phyloP scores from a whole-genome alignment of 1,140 invertebrate species.

The Drosophila virilis region DNA sequence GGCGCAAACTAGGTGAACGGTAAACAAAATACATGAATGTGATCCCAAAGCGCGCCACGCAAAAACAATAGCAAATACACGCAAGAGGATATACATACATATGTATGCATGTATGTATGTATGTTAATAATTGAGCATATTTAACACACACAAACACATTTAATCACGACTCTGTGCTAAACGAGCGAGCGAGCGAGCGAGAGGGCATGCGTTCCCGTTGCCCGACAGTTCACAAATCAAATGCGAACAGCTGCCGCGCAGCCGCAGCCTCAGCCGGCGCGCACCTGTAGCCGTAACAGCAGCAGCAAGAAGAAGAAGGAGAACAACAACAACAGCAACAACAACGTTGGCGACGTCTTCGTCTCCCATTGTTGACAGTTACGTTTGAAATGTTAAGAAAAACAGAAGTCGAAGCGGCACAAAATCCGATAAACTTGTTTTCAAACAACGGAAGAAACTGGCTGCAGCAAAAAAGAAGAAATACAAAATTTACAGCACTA shows the following conservation, averaged over 20 bases:
- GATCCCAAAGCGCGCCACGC: conserved; percentile 11
- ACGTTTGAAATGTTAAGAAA: conserved; percentile 55
- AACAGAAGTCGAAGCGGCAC: conserved; percentile 57
- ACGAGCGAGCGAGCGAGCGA: conserved; percentile 29
- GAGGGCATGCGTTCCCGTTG: conserved; percentile 37
- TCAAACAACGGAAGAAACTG: conserved; percentile 57
- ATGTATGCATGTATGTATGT: conserved; percentile 1
- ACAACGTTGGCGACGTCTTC: conserved; percentile 20
- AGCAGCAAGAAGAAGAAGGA: conserved; percentile 4
- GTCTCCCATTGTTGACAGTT: conserved; percentile 57
- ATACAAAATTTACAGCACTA: conserved; percentile 25
- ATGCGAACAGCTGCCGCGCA: conserved; percentile 16
- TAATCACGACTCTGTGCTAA: conserved; percentile 19
- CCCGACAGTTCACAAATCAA: conserved; percentile 29
- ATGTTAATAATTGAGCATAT: conserved; percentile 44
- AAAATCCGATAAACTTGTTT: conserved; percentile 65
- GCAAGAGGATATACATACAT: not conserved
- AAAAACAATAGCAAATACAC: conserved; percentile 30
- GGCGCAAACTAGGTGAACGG: conserved; percentile 58
- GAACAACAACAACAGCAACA: conserved; percentile 6
- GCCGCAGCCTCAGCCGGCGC: conserved; percentile 14
- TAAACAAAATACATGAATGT: conserved; percentile 59
- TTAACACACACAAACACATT: conserved; percentile 47
- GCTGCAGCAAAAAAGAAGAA: conserved; percentile 35
- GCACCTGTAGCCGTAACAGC: conserved; percentile 40